Evolutionary conservation across 37 sponge, comb jelly and placozoan species (phyloP).

Genomic region (Chondrilla cf. caribensis): DNA sequence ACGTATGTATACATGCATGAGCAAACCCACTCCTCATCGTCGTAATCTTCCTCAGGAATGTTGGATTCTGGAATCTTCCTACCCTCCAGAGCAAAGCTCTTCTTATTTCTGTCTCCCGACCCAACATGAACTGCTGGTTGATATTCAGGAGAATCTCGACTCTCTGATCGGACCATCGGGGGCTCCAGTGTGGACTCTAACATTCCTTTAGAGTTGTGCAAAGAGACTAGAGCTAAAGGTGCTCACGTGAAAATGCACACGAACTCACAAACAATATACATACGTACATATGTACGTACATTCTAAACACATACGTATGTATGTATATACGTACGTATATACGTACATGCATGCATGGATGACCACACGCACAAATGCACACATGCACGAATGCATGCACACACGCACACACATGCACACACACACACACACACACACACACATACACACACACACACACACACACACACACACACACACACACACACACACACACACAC

Average conservation of each 20-base stretch:
- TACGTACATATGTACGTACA: too few species aligned
- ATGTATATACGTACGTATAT: too few species aligned
- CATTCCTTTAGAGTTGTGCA: too few species aligned
- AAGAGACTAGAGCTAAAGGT: too few species aligned
- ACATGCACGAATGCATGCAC: too few species aligned
- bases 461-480: too few species aligned
- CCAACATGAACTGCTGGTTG: background rate
- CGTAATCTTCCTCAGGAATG: background rate
- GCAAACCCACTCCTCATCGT: slow-evolving; percentile 6
- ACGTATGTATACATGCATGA: background rate
- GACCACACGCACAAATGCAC: background rate
- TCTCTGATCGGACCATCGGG: background rate
- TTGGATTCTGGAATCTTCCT: background rate
- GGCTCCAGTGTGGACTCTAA: background rate
- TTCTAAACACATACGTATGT: too few species aligned
- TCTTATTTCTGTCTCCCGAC: background rate
- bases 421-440: background rate
- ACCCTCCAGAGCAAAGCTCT: slow-evolving; percentile 8
- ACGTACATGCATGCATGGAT: too few species aligned
- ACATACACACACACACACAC: background rate
- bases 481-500: too few species aligned
- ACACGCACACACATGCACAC: background rate
- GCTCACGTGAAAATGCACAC: too few species aligned
- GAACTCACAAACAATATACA: too few species aligned
- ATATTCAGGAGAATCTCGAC: background rate